Evolutionary conservation across 2,797 vertebrate species (phyloP).

Genomic region (Pangasius macronema): DNA sequence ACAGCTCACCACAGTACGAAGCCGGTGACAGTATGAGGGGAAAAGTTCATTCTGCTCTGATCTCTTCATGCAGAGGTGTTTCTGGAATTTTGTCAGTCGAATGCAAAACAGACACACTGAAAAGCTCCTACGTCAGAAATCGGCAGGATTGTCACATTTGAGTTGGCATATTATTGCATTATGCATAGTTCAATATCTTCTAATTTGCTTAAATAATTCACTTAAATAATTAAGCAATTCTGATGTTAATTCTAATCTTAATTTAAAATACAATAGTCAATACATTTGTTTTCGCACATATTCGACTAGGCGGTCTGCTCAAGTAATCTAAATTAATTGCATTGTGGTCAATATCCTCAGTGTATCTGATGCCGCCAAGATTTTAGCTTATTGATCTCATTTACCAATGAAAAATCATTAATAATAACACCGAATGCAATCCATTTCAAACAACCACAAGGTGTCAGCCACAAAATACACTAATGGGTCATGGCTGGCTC

Average conservation of each 20-base stretch:
- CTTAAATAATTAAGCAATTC: conserved; percentile 34
- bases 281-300: conserved; percentile 43
- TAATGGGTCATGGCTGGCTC: conserved; percentile 47
- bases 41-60: conserved; percentile 47
- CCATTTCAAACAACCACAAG: conserved; percentile 25
- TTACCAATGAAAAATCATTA: conserved; percentile 43
- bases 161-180: not conserved
- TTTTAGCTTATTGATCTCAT: conserved; percentile 47
- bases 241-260: conserved; percentile 1
- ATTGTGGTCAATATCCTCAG: conserved; percentile 35
- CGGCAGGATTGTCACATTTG: not conserved
- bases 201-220: conserved; percentile 35
- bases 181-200: conserved; percentile 25
- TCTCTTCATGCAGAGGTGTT: conserved; percentile 25
- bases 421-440: conserved; percentile 29
- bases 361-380: conserved; percentile 17
- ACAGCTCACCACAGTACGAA: conserved; percentile 34
- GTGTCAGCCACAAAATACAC: conserved; percentile 29
- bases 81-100: conserved; percentile 36
- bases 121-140: not conserved
- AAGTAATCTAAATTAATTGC: conserved; percentile 43
- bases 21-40: conserved; percentile 31
- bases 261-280: conserved; percentile 40
- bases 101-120: conserved; percentile 26
- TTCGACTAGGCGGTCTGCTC: conserved; percentile 34